phyloP scores from a whole-genome alignment of 2,888 invertebrate species.

The Diaphora mendica region DNA sequence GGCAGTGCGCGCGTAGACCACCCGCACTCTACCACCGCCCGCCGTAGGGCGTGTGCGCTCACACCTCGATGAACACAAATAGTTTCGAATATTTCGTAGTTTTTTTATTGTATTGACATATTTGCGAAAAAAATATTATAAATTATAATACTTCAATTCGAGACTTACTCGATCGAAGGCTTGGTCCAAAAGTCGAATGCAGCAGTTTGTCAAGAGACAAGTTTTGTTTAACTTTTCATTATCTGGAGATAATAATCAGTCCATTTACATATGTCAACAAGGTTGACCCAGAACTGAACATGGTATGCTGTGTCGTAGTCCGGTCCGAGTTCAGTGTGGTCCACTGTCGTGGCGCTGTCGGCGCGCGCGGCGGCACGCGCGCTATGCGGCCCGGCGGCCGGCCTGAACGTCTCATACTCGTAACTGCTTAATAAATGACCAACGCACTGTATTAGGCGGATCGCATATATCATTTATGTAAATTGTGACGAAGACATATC shows the following conservation, averaged over 20 bases:
- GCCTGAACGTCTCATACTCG: constrained; percentile 67
- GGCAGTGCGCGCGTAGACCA: constrained; percentile 76
- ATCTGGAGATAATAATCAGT: constrained; percentile 67
- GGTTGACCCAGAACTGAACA: constrained; percentile 65
- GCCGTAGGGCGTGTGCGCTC: constrained; percentile 68
- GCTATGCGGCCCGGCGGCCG: constrained; percentile 78
- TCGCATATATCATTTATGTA: constrained; percentile 86
- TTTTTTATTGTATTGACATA: constrained; percentile 42
- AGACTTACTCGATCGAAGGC: background rate
- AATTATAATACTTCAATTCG: constrained; percentile 11
- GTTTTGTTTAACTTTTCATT: constrained; percentile 38
- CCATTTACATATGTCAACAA: constrained; percentile 79
- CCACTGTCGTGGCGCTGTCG: constrained; percentile 72
- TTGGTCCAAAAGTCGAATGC: background rate
- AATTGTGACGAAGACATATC: constrained; percentile 87
- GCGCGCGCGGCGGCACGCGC: constrained; percentile 79
- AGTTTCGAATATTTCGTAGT: constrained; percentile 46
- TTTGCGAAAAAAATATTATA: constrained; percentile 48
- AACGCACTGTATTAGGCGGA: constrained; percentile 82
- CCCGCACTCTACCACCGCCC: constrained; percentile 77
- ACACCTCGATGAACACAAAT: constrained; percentile 63
- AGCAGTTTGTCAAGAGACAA: constrained; percentile 31
- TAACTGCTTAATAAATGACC: constrained; percentile 83
- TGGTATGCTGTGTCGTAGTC: constrained; percentile 56
- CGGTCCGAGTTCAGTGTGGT: constrained; percentile 75